Conservation (phyloP, 2,113 vertebrate species). For the Elgaria multicarinata region DNA sequence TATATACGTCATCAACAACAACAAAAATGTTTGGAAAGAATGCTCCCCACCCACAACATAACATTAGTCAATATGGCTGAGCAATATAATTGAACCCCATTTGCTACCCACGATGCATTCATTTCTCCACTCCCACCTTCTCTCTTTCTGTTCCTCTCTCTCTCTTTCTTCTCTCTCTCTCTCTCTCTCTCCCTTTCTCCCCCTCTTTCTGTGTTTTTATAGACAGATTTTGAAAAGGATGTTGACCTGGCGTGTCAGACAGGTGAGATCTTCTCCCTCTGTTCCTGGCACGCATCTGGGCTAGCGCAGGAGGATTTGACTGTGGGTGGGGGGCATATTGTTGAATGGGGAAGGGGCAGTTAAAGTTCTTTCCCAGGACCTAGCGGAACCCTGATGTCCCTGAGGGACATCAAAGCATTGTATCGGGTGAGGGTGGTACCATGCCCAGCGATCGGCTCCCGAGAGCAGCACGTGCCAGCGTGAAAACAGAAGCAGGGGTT, state of each 20-base stretch:
- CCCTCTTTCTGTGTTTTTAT: conserved; percentile 74
- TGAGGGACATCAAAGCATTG: background rate
- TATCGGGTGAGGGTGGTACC: no score
- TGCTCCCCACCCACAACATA: no score
- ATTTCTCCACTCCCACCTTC: conserved; percentile 38
- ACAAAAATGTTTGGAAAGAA: no score
- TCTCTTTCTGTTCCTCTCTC: conserved; percentile 49
- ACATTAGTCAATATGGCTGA: background rate
- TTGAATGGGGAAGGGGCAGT: background rate
- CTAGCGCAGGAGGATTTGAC: fast-evolving
- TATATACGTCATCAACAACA: no score
- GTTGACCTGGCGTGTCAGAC: conserved; percentile 99
- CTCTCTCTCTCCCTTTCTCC: conserved; percentile 66
- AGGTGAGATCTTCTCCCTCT: conserved; percentile 79
- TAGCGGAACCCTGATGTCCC: no score
- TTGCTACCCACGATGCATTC: conserved; percentile 58
- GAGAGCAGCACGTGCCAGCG: background rate
- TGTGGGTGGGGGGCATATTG: background rate
- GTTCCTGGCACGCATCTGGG: fast-evolving
- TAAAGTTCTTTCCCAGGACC: no score
- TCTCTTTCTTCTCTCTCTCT: conserved; percentile 50
- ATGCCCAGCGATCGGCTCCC: no score
- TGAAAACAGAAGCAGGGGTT: no score
- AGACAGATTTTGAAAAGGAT: conserved; percentile 99
- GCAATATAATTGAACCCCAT: background rate